Evolutionary conservation across 2,888 invertebrate genomes (phyloP).

Genomic region (Rhorus exstirpatorius): DNA sequence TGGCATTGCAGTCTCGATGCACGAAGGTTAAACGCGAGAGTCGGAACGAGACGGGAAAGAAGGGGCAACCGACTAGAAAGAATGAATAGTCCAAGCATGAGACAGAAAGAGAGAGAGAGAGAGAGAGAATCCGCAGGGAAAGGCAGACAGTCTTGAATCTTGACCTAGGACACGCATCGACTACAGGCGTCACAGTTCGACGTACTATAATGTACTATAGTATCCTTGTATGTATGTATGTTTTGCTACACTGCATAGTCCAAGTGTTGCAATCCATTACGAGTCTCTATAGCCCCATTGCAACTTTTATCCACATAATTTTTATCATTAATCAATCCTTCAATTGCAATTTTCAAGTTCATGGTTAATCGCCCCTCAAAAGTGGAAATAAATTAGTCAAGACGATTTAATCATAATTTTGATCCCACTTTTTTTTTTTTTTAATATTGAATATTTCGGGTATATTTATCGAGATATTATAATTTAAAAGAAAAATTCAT

Average conservation of each 20-base stretch:
- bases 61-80: conserved; percentile 76
- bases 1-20: conserved; percentile 35
- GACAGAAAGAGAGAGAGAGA: conserved; percentile 46
- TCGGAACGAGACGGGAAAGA: conserved; percentile 3
- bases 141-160: conserved; percentile 81
- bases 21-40: conserved; percentile 48
- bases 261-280: neutral
- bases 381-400: too few relatives aligned
- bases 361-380: too few relatives aligned
- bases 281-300: neutral
- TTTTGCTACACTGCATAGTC: neutral
- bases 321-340: too few relatives aligned
- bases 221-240: conserved; percentile 27
- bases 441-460: too few relatives aligned
- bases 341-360: too few relatives aligned
- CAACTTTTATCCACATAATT: too few relatives aligned
- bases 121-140: conserved; percentile 67
- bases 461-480: too few relatives aligned
- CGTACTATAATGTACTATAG: conserved; percentile 71
- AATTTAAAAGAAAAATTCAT: too few relatives aligned
- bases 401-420: too few relatives aligned
- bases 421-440: too few relatives aligned
- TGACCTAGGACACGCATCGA: conserved; percentile 85
- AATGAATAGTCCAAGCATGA: conserved; percentile 63
- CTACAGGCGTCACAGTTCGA: conserved; percentile 81